These are phyloP conservation scores for Dryomyza anilis DNA, from an alignment of 2,888 invertebrate genomes.

Conservation along the genomic window DNA sequence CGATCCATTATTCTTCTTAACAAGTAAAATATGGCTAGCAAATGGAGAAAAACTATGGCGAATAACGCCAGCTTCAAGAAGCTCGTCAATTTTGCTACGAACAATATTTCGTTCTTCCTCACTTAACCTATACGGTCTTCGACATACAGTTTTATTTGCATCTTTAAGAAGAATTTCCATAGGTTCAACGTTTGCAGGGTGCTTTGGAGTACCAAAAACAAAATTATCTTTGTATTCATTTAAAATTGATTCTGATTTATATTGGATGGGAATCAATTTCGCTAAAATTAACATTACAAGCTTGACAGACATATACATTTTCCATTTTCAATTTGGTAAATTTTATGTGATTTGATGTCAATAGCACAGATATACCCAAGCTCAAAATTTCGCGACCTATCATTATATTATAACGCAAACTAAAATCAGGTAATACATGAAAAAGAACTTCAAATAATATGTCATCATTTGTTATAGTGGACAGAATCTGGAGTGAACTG, in stretches of 20 bases:
- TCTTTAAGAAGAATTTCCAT: not conserved
- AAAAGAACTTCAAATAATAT: not conserved
- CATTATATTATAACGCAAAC: not conserved
- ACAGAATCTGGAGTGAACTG: not conserved
- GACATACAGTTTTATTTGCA: not conserved
- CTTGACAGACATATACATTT: too few relatives aligned
- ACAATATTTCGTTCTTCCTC: not conserved
- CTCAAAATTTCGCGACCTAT: not conserved
- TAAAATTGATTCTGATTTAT: not conserved
- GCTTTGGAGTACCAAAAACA: not conserved
- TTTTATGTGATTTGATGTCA: not conserved
- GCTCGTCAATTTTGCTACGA: too few relatives aligned
- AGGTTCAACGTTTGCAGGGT: not conserved
- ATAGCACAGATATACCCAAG: slow-evolving; percentile 1
- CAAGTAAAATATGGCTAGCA: not conserved
- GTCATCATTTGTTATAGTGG: not conserved
- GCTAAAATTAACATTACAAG: not conserved
- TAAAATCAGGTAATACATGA: not conserved
- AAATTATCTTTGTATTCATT: not conserved
- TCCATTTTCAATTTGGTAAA: not conserved
- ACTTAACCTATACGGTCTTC: not conserved
- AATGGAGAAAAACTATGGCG: not conserved
- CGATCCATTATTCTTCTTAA: not conserved
- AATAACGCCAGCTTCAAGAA: too few relatives aligned
- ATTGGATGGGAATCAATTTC: not conserved